These are phyloP conservation scores for Lasiurus borealis DNA, from an alignment of 2,113 vertebrate species.

Conservation along the genomic window DNA sequence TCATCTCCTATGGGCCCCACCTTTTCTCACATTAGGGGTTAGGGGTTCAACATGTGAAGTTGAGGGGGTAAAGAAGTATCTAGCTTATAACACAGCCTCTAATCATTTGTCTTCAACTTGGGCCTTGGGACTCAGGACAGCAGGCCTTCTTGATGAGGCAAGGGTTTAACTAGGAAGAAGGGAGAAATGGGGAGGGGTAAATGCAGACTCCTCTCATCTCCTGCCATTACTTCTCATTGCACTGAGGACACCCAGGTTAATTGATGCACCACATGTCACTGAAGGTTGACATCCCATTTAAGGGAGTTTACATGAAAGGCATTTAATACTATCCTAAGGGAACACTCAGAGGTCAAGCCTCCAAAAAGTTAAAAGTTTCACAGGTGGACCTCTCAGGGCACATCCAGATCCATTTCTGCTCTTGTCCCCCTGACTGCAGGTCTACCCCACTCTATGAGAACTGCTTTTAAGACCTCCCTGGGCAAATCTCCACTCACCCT, in stretches of 20 bases:
- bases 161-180: not conserved
- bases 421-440: not conserved
- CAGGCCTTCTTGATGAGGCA: not conserved
- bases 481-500: not conserved
- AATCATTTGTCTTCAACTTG: not conserved
- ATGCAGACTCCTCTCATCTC: not conserved
- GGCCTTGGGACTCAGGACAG: not conserved
- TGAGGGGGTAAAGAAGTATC: not conserved
- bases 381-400: not conserved
- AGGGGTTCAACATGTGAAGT: not conserved
- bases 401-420: not conserved
- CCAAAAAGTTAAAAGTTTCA: not conserved
- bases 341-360: not conserved
- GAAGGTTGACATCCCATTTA: not conserved
- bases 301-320: not conserved
- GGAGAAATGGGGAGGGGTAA: not conserved
- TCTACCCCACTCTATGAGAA: not conserved
- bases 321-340: not conserved
- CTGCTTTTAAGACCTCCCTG: not conserved
- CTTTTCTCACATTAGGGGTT: not conserved
- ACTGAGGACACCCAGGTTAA: not conserved
- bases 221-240: not conserved
- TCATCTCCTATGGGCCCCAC: not conserved
- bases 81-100: not conserved
- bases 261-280: not conserved